Conservation (phyloP, 2,888 invertebrate genomes). For the Cosmia pyralina region DNA sequence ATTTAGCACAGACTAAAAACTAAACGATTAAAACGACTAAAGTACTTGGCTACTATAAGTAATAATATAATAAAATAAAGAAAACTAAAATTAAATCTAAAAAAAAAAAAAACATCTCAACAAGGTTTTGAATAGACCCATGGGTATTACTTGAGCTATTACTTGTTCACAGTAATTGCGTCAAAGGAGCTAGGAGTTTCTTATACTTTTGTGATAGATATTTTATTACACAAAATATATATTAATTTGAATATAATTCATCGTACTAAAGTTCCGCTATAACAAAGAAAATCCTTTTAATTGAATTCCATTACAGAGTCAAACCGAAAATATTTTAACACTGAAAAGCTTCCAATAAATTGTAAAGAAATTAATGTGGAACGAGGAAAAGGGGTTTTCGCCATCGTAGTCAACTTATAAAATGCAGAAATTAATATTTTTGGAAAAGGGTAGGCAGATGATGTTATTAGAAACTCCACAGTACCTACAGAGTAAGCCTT, state of each 20-base stretch:
- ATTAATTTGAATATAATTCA: neutral
- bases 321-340: slow-evolving; percentile 13
- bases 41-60: too few species aligned
- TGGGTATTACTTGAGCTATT: too few species aligned
- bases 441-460: neutral
- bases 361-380: slow-evolving; percentile 17
- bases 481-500: too few species aligned
- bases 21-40: too few species aligned
- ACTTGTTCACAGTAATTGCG: too few species aligned
- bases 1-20: too few species aligned
- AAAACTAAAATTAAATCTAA: too few species aligned
- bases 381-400: slow-evolving; percentile 9
- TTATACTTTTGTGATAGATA: neutral
- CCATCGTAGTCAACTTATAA: slow-evolving; percentile 8
- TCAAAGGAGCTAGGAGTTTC: neutral
- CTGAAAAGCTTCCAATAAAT: slow-evolving; percentile 9
- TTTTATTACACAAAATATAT: neutral
- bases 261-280: neutral
- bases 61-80: too few species aligned
- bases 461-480: neutral
- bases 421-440: neutral
- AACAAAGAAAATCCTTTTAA: neutral
- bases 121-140: too few species aligned
- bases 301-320: neutral
- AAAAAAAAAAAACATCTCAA: too few species aligned